Evolutionary conservation across 2,113 vertebrate genomes (phyloP), one percentile per base, ranked within the genome.

Genomic region (Grus americana): DNA sequence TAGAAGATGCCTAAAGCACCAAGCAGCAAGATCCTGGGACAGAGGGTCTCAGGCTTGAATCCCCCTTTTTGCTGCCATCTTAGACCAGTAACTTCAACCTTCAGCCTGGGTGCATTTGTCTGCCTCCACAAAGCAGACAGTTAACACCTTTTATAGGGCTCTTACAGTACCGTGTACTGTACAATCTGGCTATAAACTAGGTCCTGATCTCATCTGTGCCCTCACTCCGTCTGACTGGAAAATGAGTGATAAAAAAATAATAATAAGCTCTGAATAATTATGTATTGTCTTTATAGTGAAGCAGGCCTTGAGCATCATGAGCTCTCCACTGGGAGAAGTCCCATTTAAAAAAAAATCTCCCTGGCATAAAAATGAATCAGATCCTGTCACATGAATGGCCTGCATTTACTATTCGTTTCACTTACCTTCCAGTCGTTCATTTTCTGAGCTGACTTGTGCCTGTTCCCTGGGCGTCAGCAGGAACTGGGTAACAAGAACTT

Each of bases 341-440:
- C 74, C 94, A 94, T 95, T 92, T 96, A 87, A 96, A 94, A 38
- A 36, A 38, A 86, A 83, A 73, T 55, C 58, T 94, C 85, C 42
- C 80, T 82, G 84, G 71, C 86, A 82, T 44, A 78, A 89, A 74
- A 88, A 86, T 94, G 87, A 93, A 96, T 96, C 1, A 23, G 62
- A 81, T 88, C 63, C 71, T 46, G 84, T 85, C 94, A 92, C 88
- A 40, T 81, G 93, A 93, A 90, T 80, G 78, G 96, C 78, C 88
- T 79, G 92, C 86, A 87, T 92, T 92, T 97, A 82, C 86, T 88
- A 86, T 61, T 79, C 65, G 74, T 85, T 81, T 74, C 88, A 65
- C 90, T 92, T 96, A 83, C 88, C 92, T 93, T 84, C 65, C 24
- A 34, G 49, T 86, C 1, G 40, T 83, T 90, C 42, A 38, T 89